Evolutionary conservation across 2,797 vertebrate genomes (phyloP), one percentile per base, ranked within the genome.

Genomic region (Catamblyrhynchus diadema): DNA sequence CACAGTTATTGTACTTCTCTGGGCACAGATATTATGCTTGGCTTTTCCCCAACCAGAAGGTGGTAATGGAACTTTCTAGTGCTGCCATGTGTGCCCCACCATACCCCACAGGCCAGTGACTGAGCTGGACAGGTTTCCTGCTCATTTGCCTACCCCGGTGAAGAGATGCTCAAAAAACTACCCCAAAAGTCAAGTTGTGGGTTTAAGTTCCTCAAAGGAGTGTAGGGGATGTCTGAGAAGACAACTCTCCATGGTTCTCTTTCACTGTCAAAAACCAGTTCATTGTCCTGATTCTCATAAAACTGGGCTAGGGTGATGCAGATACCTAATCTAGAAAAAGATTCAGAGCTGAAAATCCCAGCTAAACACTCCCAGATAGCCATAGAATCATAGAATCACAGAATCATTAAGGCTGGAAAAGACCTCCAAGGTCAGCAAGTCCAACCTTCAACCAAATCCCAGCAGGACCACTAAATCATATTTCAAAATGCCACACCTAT

Each of bases 401-500:
- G 39, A 47, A 32, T 17, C 6, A 41, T 8, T 42, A 35, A 53
- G 9, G 32, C 12, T 72, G 35, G 33, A 53, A 72, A 72, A 72
- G 13, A 53, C 9, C 21, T 72, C 8, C 22, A 41, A 65, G 9
- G 13, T 60, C 33, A 65, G 23, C 9, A n/a, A 41, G 12, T 21
- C 33, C 30, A 41, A 8, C 22, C 27, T 35, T 60, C 33, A 33
- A 10, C 14, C 15, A 17, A 42, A 53, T 30, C 14, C 35, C 47
- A 47, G 9, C 33, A 53, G 17, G 59, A 53, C 15, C 33, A 65
- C 33, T 45, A n/a, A 83, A 77, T 1, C 10, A 2, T 16, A 70
- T 30, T 0, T 0, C 37, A 51, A 64, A 64, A 44, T 50, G 17
- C 17, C 14, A 8, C 12, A 19, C 6, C 4, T 24, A 11, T 6